Evolutionary conservation across 2,888 invertebrate species (phyloP).

Genomic region (Heliconius sara): DNA sequence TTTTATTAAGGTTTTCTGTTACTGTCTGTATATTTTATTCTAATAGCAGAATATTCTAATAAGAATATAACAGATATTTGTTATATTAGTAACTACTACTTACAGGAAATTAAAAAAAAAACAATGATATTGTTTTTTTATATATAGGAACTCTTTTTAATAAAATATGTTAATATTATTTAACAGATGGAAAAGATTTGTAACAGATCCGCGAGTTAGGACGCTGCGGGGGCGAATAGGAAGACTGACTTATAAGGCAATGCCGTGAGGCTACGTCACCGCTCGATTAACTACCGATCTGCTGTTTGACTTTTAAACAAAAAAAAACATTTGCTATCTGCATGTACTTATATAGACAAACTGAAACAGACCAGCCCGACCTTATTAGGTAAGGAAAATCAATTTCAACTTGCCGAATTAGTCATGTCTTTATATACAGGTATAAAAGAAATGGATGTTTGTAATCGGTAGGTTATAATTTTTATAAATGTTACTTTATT

Average conservation of each 20-base stretch:
- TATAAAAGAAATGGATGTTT: constrained; percentile 1
- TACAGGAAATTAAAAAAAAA: not conserved
- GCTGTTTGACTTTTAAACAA: constrained; percentile 67
- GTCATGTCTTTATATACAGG: constrained; percentile 32
- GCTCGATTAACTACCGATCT: constrained; percentile 67
- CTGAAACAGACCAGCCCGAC: constrained; percentile 61
- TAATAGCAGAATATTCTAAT: too few species aligned
- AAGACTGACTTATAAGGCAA: constrained; percentile 76
- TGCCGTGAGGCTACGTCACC: constrained; percentile 73
- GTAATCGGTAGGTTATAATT: not conserved
- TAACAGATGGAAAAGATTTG: constrained; percentile 57
- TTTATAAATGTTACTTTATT: not conserved
- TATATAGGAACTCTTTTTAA: not conserved
- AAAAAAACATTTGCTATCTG: constrained; percentile 60
- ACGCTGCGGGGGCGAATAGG: constrained; percentile 80
- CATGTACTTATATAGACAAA: constrained; percentile 75
- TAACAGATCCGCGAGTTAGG: constrained; percentile 61
- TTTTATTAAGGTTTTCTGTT: not conserved
- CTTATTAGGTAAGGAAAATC: constrained; percentile 51
- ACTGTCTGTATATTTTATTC: not conserved
- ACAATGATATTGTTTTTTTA: too few species aligned
- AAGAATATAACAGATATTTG: not conserved
- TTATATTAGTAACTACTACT: not conserved
- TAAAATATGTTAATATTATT: not conserved
- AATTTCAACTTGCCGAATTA: constrained; percentile 42